Evolutionary conservation across 2,113 vertebrate genomes (phyloP), one percentile per base, ranked within the genome.

Genomic region (Setophaga coronata): DNA sequence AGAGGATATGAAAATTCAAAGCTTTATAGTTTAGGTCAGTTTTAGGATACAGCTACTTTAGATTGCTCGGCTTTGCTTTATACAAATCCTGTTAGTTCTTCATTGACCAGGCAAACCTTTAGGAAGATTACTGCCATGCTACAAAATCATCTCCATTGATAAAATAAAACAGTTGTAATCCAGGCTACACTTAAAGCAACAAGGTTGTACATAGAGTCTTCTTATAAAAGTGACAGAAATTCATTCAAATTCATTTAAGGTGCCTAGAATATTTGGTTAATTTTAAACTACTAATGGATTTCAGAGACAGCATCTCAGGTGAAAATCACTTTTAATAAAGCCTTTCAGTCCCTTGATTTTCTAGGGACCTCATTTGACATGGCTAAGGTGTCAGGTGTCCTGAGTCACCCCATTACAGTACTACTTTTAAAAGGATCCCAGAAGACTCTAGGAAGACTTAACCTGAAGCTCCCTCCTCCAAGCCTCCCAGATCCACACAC

Each of bases 261-360:
- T 82, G 67, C 65, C 23, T 26, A 29, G 28, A 85, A 17, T 53
- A 90, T 43, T 65, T 42, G 17, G 53, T 72, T 93, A 69, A 86
- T 86, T 89, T 80, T 86, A 80, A 97, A 77, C 54, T 26, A 18
- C 23, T 81, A 83, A 77, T 42, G 15, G 43, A 80, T 77, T 81
- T 87, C 47, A 72, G 76, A 80, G 28, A 57, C 33, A 72, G 66
- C 43, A 90, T 13, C 24, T 79, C 1, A 0, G 8, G 33, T 26
- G 23, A 77, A 81, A 81, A 88, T 45, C 47, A 53, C 61, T 90
- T 92, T 21, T 60, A 48, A 33, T 70, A 74, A 42, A 79, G 62
- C 10, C 21, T 72, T 89, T 29, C 33, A 73, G 34, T 29, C 47
- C 25, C 36, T 10, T 40, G 36, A 9, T 74, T 86, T 94, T 65